Base-by-base conservation (phyloP, 1,140 invertebrate species). In the Akabosia matsudoensis region DNA sequence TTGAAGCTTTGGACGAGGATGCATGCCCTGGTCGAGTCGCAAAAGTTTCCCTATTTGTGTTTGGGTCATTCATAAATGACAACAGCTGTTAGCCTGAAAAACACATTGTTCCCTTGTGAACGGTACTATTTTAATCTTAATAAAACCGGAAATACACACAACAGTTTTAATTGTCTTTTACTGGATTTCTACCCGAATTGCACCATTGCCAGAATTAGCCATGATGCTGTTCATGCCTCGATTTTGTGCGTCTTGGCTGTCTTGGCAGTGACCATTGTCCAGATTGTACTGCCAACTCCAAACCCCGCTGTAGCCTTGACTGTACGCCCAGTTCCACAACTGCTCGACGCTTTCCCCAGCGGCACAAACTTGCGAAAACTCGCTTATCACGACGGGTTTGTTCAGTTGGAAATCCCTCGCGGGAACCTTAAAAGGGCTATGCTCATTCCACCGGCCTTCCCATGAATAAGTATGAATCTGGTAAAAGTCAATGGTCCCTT, bases 301-400 rank as follows among this genome's bases (percentile, higher is more conserved):
- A 0, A 79, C 83, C 13, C 85, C 85, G 75, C 74, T 67, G 78
- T 85, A 86, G 18, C 84, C 84, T 28, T 84, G 79, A 37, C 77
- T 81, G 76, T 86, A 86, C 14, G 82, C 82, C 71, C 83, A 83
- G 33, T 82, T 80, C 75, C 82, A 85, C 28, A 85, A 76, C 30
- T 83, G 76, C 33, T 80, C 79, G 13, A 83, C 81, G 16, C 75
- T 78, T 76, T 82, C 82, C 0, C 82, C 82, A 18, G 70, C 82
- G 13, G 82, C 82, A 52, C 83, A 82, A 33, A 79, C 77, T 3
- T 82, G 74, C 1, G 80, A 76, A 73, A 84, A 86, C 78, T 86
- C 85, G 16, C 84, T 85, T 28, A 86, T 84, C 3, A 86, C 81
- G n/a, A 85, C 73, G 0, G 85, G 85, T 74, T 85, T 86, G 74